Percentiles rank a stretch among this genome's conserved stretches.
phyloP scores from a whole-genome alignment of 2,797 vertebrate genomes.

The Passerculus sandwichensis region DNA sequence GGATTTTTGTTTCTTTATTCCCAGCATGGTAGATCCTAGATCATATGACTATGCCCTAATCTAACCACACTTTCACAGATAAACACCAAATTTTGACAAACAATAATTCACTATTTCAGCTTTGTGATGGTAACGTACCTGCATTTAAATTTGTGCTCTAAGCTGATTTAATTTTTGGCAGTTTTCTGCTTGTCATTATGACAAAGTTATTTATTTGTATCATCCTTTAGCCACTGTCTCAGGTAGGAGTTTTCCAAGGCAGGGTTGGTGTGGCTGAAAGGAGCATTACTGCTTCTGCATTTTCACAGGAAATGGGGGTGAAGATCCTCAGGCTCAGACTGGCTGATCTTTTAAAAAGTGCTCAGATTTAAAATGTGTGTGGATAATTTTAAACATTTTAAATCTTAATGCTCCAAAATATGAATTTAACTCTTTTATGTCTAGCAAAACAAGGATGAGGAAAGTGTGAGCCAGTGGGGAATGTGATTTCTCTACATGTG shows the following conservation, averaged over 20 bases:
- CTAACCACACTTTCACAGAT: not conserved
- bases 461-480: not conserved
- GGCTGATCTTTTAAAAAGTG: not conserved
- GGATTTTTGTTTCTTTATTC: not conserved
- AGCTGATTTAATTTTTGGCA: not conserved
- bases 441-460: not conserved
- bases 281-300: not conserved
- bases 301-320: not conserved
- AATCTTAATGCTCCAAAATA: not conserved
- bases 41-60: not conserved
- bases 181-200: not conserved
- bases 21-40: not conserved
- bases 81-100: not conserved
- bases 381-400: not conserved
- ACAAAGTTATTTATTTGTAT: not conserved
- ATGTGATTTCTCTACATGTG: accelerated
- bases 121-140: not conserved
- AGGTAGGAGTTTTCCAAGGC: not conserved
- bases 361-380: not conserved
- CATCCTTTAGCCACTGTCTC: not conserved
- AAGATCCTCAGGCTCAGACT: not conserved
- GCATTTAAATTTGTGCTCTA: not conserved
- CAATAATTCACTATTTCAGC: not conserved
- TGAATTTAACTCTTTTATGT: not conserved
- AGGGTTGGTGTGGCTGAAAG: not conserved